Conservation (phyloP, 2,113 vertebrate genomes). For the Sceloporus tristichus region DNA sequence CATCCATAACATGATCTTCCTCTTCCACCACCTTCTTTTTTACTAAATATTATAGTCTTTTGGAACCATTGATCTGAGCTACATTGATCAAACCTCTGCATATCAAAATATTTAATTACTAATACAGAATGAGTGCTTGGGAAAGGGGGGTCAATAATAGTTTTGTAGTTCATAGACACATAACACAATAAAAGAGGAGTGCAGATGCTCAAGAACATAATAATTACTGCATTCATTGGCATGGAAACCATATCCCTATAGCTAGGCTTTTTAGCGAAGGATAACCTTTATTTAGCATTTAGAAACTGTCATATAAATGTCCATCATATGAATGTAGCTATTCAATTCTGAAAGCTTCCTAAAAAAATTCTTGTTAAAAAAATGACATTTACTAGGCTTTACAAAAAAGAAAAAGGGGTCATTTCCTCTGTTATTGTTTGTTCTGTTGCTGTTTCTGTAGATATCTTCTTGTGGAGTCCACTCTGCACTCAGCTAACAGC, state of each 20-base stretch:
- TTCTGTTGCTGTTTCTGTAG: background rate
- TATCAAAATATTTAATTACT: slow-evolving; percentile 33
- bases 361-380: background rate
- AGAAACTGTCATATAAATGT: background rate
- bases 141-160: slow-evolving; percentile 24
- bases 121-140: slow-evolving; percentile 28
- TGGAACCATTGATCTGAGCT: too few relatives aligned
- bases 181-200: background rate
- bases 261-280: background rate
- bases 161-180: slow-evolving; percentile 11
- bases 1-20: too few relatives aligned
- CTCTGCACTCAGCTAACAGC: background rate
- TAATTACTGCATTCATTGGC: slow-evolving; percentile 11
- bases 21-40: background rate
- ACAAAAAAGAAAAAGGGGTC: background rate
- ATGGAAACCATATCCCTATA: slow-evolving; percentile 32
- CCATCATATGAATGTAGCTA: background rate
- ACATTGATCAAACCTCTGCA: slow-evolving; percentile 15
- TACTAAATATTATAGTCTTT: background rate
- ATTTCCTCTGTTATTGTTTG: too few relatives aligned
- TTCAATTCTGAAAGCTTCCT: background rate
- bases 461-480: slow-evolving; percentile 1
- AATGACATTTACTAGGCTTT: background rate
- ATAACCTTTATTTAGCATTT: slow-evolving; percentile 44
- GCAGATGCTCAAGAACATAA: background rate